Conservation (phyloP, 2,797 vertebrate species). For the Hephaestus fuliginosus region DNA sequence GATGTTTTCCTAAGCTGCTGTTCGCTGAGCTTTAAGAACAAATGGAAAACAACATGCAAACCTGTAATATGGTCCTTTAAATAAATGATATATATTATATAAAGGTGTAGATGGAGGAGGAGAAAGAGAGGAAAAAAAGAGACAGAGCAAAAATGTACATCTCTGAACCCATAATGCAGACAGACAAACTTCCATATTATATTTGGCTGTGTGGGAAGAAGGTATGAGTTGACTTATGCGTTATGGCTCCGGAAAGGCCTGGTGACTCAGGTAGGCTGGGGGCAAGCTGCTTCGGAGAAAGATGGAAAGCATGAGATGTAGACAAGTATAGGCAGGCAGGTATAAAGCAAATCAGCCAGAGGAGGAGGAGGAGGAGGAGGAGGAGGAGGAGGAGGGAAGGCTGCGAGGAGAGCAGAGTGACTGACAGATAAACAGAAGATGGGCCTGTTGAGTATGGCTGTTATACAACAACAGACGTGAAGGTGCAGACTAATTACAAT, state of each 20-base stretch:
- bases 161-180: slow-evolving; percentile 11
- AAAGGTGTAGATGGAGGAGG: background rate
- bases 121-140: background rate
- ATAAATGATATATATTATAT: background rate
- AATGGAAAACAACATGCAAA: background rate
- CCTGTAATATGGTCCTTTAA: background rate
- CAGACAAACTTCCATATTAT: slow-evolving; percentile 45
- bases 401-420: slow-evolving; percentile 41
- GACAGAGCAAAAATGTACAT: slow-evolving; percentile 6
- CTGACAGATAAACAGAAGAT: slow-evolving; percentile 65
- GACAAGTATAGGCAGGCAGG: slow-evolving; percentile 65
- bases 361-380: slow-evolving; percentile 35
- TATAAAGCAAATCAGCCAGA: slow-evolving; percentile 43
- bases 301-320: slow-evolving; percentile 50
- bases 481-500: slow-evolving; percentile 73
- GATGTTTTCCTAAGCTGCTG: no score
- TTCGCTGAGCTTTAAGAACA: no score
- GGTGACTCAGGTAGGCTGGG: slow-evolving; percentile 65
- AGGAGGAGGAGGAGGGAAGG: slow-evolving; percentile 19
- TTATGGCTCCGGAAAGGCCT: slow-evolving; percentile 44
- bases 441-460: slow-evolving; percentile 46
- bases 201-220: slow-evolving; percentile 51
- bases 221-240: slow-evolving; percentile 29
- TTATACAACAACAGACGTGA: slow-evolving; percentile 69
- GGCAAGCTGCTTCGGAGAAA: slow-evolving; percentile 43